Evolutionary conservation across 2,113 vertebrate genomes (phyloP).

Genomic region (Prolemur simus): DNA sequence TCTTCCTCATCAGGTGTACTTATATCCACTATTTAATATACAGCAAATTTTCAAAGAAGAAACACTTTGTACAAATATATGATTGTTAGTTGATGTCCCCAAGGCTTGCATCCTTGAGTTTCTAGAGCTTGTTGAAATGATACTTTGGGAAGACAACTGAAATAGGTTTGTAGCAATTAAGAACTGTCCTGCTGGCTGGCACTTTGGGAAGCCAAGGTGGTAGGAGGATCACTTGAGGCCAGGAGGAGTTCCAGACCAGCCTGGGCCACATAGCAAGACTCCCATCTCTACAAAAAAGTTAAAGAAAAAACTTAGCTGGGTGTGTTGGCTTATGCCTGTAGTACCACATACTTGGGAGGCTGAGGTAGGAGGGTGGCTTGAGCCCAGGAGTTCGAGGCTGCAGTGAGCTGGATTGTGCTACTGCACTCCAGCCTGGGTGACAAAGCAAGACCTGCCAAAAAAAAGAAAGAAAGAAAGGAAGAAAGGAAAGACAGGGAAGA

Average conservation of each 20-base stretch:
- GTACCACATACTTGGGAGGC: no score
- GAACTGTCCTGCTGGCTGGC: neutral
- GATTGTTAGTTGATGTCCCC: neutral
- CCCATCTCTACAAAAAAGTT: neutral
- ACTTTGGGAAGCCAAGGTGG: no score
- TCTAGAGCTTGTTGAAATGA: neutral
- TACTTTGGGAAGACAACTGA: neutral
- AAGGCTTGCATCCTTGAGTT: neutral
- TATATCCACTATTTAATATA: neutral
- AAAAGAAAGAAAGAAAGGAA: neutral
- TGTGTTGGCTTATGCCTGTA: no score
- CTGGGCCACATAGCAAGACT: neutral
- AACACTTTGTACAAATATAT: neutral
- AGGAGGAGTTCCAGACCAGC: no score
- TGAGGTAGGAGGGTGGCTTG: no score
- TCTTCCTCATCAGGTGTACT: neutral
- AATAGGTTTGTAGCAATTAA: neutral
- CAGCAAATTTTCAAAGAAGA: slow-evolving; percentile 21
- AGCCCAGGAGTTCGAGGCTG: no score
- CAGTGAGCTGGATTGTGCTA: no score
- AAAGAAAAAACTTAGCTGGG: no score
- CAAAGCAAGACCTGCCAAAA: no score
- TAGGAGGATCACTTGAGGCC: no score
- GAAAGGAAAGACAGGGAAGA: no score
- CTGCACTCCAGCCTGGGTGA: no score